phyloP scores from a whole-genome alignment of 2,797 vertebrate genomes.

The Momotus momota region DNA sequence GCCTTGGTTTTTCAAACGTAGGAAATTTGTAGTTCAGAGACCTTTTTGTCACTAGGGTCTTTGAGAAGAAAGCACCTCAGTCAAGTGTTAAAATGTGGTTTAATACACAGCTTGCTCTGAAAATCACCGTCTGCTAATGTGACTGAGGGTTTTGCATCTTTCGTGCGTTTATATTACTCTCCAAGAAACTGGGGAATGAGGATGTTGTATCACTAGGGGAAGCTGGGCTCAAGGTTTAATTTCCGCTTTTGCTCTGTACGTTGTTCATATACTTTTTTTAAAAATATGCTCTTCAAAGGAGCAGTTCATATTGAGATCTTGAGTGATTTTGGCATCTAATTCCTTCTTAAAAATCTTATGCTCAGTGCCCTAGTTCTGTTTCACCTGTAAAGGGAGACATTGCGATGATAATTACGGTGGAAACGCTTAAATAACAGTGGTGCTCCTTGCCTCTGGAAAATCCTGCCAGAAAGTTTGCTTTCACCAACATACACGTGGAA shows the following conservation, averaged over 20 bases:
- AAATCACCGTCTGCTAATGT: neutral
- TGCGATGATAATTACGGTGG: neutral
- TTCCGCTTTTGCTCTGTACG: accelerated
- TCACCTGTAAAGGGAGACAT: neutral
- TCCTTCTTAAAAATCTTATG: neutral
- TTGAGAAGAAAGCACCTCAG: neutral
- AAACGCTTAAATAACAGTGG: neutral
- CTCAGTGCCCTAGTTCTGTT: neutral
- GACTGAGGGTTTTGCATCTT: neutral
- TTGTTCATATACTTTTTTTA: neutral
- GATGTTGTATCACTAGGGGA: neutral
- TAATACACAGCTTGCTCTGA: neutral
- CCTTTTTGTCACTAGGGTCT: neutral
- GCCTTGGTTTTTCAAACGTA: neutral
- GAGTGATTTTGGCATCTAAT: neutral
- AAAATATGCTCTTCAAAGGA: neutral
- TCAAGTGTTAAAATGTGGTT: neutral
- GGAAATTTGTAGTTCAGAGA: neutral
- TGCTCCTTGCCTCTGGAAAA: neutral
- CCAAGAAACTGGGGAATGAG: neutral
- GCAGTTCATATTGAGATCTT: neutral
- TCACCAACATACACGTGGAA: neutral
- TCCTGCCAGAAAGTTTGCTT: neutral
- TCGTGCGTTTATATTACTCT: neutral
- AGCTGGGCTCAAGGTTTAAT: neutral